phyloP scores from a whole-genome alignment of 2,888 invertebrate species.

The Rapana venosa region DNA sequence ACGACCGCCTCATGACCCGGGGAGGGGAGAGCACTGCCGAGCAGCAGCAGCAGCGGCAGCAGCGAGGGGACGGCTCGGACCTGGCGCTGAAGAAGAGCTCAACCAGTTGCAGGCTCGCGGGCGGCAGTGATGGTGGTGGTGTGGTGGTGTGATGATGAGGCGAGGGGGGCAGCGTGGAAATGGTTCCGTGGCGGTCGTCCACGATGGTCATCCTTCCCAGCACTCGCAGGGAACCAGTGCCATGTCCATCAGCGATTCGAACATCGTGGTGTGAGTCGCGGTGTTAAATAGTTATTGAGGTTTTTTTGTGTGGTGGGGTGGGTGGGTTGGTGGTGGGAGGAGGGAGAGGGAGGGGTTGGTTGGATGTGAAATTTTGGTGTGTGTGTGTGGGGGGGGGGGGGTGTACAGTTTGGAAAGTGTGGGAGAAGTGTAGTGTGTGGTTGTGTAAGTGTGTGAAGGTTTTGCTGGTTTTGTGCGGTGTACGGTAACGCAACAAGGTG shows the following conservation, averaged over 20 bases:
- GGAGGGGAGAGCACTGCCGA: not conserved
- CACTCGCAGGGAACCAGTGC: not conserved
- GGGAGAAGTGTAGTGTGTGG: not conserved
- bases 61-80: not conserved
- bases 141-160: not conserved
- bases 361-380: not conserved
- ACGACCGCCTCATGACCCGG: slow-evolving; percentile 89
- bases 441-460: not conserved
- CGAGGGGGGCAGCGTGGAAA: not conserved
- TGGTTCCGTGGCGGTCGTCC: not conserved
- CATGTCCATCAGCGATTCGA: slow-evolving; percentile 22
- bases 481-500: too few species aligned
- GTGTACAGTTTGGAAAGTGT: too few species aligned
- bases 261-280: slow-evolving; percentile 1
- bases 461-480: too few species aligned
- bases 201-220: slow-evolving; percentile 7
- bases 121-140: not conserved
- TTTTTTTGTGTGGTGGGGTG: not conserved
- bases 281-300: not conserved
- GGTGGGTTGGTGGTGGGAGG: not conserved
- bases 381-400: not conserved
- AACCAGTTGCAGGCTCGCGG: not conserved
- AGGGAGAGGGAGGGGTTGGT: not conserved
- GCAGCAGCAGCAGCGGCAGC: not conserved
- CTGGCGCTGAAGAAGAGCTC: slow-evolving; percentile 22